Evolutionary conservation across 2,113 vertebrate genomes (phyloP).

Genomic region (Helogale parvula): DNA sequence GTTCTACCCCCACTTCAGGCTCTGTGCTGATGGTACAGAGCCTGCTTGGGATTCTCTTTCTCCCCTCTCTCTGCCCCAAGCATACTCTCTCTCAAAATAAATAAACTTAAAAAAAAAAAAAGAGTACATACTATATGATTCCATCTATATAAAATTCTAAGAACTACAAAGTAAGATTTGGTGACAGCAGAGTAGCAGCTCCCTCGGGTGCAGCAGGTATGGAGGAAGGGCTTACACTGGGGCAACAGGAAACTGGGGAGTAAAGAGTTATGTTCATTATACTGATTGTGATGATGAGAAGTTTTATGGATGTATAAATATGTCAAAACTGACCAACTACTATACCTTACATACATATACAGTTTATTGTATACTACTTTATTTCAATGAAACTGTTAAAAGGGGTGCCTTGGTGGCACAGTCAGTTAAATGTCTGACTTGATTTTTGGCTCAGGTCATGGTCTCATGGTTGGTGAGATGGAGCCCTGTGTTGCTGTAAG

Average conservation of each 20-base stretch:
- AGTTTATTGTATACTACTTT: background rate
- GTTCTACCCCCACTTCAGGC: too few species aligned
- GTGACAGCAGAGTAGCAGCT: background rate
- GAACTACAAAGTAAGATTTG: background rate
- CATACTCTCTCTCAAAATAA: too few species aligned
- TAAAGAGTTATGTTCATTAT: background rate
- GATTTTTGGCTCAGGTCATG: too few species aligned
- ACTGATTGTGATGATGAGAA: background rate
- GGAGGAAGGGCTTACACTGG: background rate
- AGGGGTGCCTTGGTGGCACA: too few species aligned
- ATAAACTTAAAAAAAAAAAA: too few species aligned
- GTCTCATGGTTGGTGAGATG: too few species aligned
- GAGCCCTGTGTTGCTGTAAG: too few species aligned
- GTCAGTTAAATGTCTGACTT: too few species aligned
- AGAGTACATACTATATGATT: background rate
- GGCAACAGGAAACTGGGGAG: background rate
- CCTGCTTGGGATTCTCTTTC: too few species aligned
- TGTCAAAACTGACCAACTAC: background rate
- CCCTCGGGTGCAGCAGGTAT: background rate
- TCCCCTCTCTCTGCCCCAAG: too few species aligned
- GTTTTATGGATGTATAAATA: background rate
- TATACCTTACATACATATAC: background rate
- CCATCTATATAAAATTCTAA: slow-evolving; percentile 3
- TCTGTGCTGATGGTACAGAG: too few species aligned
- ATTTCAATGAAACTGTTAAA: background rate